phyloP scores from a whole-genome alignment of 2,797 vertebrate genomes.

The Hylomyscus alleni region DNA sequence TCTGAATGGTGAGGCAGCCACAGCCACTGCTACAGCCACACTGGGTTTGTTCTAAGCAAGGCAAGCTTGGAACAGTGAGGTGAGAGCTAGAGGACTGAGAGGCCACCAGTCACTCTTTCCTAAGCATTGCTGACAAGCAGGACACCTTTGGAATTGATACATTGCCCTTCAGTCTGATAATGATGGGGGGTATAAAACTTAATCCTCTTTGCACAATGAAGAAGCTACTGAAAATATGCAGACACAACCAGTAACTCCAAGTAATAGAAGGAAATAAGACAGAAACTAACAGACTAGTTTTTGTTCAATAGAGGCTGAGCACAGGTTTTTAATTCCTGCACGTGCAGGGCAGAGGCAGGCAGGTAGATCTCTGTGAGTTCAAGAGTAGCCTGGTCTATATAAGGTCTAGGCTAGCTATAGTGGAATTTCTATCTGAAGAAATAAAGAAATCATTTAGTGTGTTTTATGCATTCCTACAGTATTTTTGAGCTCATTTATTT shows the following conservation, averaged over 20 bases:
- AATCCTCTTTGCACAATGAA: neutral
- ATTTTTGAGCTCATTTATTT: neutral
- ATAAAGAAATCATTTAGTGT: neutral
- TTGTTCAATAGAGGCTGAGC: neutral
- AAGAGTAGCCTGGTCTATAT: too few species aligned
- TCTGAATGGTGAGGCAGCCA: neutral
- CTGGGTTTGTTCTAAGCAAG: neutral
- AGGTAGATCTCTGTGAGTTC: neutral
- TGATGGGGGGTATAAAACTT: neutral
- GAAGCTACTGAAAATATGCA: neutral
- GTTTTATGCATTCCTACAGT: neutral
- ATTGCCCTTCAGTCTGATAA: neutral
- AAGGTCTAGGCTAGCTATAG: neutral
- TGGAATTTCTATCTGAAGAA: neutral
- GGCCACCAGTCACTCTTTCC: neutral
- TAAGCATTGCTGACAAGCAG: neutral
- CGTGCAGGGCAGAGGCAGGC: too few species aligned
- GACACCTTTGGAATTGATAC: neutral
- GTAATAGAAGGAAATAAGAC: neutral
- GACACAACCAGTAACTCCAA: neutral
- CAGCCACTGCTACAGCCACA: neutral
- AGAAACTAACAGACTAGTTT: neutral
- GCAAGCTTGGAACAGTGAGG: neutral
- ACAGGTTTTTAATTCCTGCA: neutral
- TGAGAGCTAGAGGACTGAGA: neutral